Evolutionary conservation across 2,888 invertebrate genomes (phyloP), one percentile per base, ranked within the genome.

Genomic region (Eubasilissa splendida): DNA sequence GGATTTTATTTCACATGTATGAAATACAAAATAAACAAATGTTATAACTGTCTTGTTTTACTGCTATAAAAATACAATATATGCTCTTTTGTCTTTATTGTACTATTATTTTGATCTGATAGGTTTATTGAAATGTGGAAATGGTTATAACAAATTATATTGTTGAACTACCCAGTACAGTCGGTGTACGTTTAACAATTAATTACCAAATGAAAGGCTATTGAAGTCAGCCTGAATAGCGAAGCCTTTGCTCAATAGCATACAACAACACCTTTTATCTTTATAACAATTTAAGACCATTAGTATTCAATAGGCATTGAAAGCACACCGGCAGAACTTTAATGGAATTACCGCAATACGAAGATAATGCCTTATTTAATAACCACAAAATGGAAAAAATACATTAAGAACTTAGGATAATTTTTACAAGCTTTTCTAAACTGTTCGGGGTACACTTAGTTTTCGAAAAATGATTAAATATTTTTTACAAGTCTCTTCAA

Each of bases 221-320:
- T 56, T 73, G 71, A 73, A 56, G 71, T 73, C 71, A 73, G 58
- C 11, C 22, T 73, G 70, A 73, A 73, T 73, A 56, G 65, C 12
- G 58, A 56, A 54, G 71, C 71, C 58, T 58, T 12, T 33, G 31
- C 71, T 56, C 71, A 56, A 33, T 33, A 31, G 33, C 56, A 73
- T 8, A 73, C 56, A 73, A 73, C 71, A 73, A 33, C 71, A 73
- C 71, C 71, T 42, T 70, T 71, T 54, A 71, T 71, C 71, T 71
- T 22, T 71, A 71, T 53, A 71, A 71, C 54, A 71, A 71, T 71
- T 71, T 71, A 71, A 54, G 71, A 54, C 54, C 71, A 71, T 71
- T 71, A 71, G 71, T 31, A 71, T 71, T 71, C 71, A 71, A 71
- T 53, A 31, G 71, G 71, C 54, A 71, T 71, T 71, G 53, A 71